Evolutionary conservation across 2,113 vertebrate genomes (phyloP).

Genomic region (Corapipo altera): DNA sequence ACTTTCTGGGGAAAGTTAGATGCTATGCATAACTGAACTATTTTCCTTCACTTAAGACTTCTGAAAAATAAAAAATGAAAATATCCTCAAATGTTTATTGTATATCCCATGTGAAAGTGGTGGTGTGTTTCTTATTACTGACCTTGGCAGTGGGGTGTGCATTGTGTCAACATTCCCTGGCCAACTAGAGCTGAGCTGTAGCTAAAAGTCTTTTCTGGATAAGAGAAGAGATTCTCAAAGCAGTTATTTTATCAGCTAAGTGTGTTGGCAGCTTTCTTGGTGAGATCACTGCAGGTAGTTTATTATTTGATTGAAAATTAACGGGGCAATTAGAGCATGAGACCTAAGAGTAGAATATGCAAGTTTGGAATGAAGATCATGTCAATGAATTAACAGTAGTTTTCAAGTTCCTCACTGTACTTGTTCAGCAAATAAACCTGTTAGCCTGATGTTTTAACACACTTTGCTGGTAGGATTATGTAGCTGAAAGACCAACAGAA

Average conservation of each 20-base stretch:
- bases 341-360: background rate
- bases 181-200: background rate
- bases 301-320: background rate
- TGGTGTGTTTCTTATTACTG: background rate
- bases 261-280: background rate
- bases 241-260: background rate
- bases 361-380: background rate
- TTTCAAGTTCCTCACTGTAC: background rate
- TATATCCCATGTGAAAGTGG: background rate
- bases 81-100: background rate
- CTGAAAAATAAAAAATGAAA: background rate
- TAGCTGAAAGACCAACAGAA: background rate
- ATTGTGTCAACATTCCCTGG: background rate
- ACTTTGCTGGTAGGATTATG: background rate
- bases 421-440: background rate
- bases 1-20: background rate
- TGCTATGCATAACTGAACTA: background rate
- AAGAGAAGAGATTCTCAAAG: background rate
- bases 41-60: background rate
- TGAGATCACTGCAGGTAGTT: background rate
- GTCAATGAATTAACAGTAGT: background rate
- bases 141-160: background rate
- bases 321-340: background rate
- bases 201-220: background rate
- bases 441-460: background rate